Evolutionary conservation across 2,113 vertebrate species (phyloP).

Genomic region (Dipodomys ordii): DNA sequence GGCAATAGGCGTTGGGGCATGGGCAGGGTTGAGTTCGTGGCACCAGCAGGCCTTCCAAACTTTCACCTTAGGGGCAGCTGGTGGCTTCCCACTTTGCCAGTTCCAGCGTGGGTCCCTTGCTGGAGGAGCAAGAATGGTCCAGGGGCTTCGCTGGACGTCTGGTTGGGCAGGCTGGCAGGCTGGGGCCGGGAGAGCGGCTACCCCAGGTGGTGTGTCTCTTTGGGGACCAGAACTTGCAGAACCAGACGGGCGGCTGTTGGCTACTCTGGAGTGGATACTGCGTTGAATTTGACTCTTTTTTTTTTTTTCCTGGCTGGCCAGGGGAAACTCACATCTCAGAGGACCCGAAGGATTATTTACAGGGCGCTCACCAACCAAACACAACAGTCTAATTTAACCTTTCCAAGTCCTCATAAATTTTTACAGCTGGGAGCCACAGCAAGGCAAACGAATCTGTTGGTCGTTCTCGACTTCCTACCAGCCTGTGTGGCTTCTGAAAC

Average conservation of each 20-base stretch:
- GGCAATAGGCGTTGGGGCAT: too few species aligned
- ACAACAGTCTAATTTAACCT: constrained; percentile 91
- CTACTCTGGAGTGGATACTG: constrained; percentile 24
- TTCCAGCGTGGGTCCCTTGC: background rate
- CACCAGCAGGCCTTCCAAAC: background rate
- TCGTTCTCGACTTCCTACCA: constrained; percentile 86
- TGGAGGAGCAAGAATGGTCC: background rate
- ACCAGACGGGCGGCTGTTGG: background rate
- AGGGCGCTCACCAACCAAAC: constrained; percentile 87
- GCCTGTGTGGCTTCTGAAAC: constrained; percentile 87
- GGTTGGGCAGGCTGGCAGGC: background rate
- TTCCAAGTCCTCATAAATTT: constrained; percentile 90
- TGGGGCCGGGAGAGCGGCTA: background rate
- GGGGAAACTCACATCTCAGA: constrained; percentile 46
- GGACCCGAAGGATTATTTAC: constrained; percentile 86
- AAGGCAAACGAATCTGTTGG: constrained; percentile 85
- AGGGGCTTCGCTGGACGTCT: background rate
- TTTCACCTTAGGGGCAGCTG: background rate
- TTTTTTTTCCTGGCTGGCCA: constrained; percentile 53
- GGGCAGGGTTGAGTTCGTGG: background rate
- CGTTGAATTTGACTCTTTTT: constrained; percentile 83
- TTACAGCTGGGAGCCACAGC: constrained; percentile 87
- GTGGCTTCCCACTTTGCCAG: background rate
- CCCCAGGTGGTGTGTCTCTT: background rate
- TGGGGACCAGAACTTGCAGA: background rate